Evolutionary conservation across 2,888 invertebrate genomes (phyloP), one percentile per base, ranked within the genome.

Genomic region (Unio delphinus): DNA sequence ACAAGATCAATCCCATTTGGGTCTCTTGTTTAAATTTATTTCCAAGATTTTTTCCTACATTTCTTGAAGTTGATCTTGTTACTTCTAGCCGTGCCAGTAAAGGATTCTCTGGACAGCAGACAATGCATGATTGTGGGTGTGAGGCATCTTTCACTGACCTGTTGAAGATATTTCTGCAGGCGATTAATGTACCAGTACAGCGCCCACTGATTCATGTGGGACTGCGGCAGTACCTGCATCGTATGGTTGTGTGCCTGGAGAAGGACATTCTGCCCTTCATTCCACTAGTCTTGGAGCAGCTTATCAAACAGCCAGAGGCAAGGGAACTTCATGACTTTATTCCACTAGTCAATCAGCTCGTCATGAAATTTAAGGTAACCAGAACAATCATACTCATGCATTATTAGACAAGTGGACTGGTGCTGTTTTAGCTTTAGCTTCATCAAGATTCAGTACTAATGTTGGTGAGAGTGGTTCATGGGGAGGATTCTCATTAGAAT

Each of bases 201-300:
- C 83, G 88, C 15, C 84, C 79, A 56, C 73, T 82, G 30, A 79
- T 90, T n/a, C 89, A 89, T 71, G 76, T 90, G 62, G 91, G 91
- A 7, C 90, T 92, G 20, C 88, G 92, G 1, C 92, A 92, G 85
- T 92, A 91, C 81, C 84, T 92, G 69, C 92, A 92, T 83, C 90
- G 93, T 54, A 91, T 92, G 90, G 92, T 92, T 30, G 92, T 93
- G 34, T 92, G 92, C 78, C 82, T 92, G 72, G 92, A 92, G 75
- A 90, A 89, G 55, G 92, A 92, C 79, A 85, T 93, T 26, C 85
- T 93, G 69, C 92, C 92, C 0, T 91, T 91, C 76, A 89, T 92
- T 66, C 92, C 92, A 3, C 75, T 88, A 4, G 91, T 91, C 60
- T 89, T 92, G 58, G 90, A 91, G 78, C 89, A 89, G 57, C 88